A percentile compares a stretch with the other conserved stretches of the same genome.
Evolutionary conservation across 2,113 vertebrate genomes (phyloP).

Genomic region (Rafetus swinhoei): DNA sequence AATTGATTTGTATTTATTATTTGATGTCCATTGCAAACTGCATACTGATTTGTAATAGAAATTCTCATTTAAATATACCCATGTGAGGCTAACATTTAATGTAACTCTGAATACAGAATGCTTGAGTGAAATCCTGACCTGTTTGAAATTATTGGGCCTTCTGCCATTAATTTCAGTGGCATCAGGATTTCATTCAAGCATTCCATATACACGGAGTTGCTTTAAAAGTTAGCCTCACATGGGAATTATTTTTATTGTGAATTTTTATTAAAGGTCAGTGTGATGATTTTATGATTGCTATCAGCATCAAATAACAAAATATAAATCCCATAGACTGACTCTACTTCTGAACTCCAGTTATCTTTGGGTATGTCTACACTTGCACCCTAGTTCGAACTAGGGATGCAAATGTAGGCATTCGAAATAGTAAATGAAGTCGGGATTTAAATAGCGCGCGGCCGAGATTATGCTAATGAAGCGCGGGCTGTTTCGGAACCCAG

Average conservation of each 20-base stretch:
- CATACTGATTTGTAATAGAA: background rate
- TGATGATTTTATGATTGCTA: constrained; percentile 11
- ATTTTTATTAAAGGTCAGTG: background rate
- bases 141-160: no score
- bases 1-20: constrained; percentile 4
- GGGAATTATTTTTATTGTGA: background rate
- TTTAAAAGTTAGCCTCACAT: background rate
- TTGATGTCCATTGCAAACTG: constrained; percentile 6
- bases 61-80: background rate
- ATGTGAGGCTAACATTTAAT: background rate
- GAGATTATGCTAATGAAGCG: no score
- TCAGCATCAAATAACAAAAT: constrained; percentile 6
- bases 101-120: background rate
- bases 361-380: no score
- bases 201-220: background rate
- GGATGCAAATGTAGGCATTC: no score
- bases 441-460: no score
- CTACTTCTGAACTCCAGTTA: background rate
- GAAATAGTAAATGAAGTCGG: no score
- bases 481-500: no score
- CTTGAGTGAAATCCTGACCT: background rate
- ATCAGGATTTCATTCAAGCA: background rate
- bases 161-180: background rate
- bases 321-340: background rate
- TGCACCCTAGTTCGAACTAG: no score